Conservation (phyloP, 2,113 vertebrate genomes). For the Scomber scombrus region DNA sequence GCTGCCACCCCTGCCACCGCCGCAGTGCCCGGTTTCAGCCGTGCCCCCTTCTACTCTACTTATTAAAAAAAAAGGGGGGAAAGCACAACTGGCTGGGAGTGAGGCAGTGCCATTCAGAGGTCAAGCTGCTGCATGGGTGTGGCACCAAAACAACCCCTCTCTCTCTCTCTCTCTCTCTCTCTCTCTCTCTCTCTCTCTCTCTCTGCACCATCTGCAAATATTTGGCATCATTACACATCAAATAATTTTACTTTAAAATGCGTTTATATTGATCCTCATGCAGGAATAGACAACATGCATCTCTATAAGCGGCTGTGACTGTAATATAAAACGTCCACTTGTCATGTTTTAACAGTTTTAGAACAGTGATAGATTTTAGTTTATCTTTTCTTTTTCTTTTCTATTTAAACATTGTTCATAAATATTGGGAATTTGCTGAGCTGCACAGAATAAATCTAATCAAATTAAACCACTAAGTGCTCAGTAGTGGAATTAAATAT, state of each 20-base stretch:
- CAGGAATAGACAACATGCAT: neutral
- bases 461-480: constrained; percentile 39
- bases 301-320: neutral
- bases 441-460: constrained; percentile 44
- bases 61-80: constrained; percentile 1
- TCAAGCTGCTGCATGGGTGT: constrained; percentile 80
- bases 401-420: neutral
- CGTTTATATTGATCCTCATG: neutral
- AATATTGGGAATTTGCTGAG: constrained; percentile 50
- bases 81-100: constrained; percentile 22
- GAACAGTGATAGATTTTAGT: no score
- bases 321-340: neutral
- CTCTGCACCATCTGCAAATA: constrained; percentile 8
- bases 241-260: neutral
- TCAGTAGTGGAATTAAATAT: constrained; percentile 61
- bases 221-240: neutral
- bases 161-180: no score
- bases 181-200: neutral
- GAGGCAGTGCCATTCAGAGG: constrained; percentile 71
- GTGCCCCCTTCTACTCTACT: constrained; percentile 34
- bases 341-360: neutral
- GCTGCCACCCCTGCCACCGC: constrained; percentile 10
- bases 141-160: constrained; percentile 51
- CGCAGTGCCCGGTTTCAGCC: constrained; percentile 72
- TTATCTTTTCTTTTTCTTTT: neutral